Evolutionary conservation across 1,140 invertebrate genomes (phyloP), one percentile per base, ranked within the genome.

Genomic region (Agrypnia vestita): DNA sequence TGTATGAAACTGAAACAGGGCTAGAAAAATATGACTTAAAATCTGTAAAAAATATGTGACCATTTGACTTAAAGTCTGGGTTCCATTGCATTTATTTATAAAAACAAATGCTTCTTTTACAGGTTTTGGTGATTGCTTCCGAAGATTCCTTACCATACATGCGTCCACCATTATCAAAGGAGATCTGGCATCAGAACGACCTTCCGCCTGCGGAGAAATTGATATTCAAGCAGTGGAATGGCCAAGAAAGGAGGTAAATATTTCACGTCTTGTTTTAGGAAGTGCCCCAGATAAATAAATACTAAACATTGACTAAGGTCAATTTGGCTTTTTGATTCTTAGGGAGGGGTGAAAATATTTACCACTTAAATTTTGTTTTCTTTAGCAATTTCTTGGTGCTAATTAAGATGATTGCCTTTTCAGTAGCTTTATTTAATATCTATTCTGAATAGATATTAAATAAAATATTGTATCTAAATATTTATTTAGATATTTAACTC

Each of bases 141-240:
- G 97, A 98, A 90, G 85, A 86, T 44, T 90, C 93, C 84, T 90
- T 91, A 72, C 97, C 97, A 0, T 97, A 98, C 84, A 97, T 97
- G 95, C 90, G 96, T 74, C 96, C 97, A n/a, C 96, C 96, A 3
- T 89, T 98, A 43, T 97, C 96, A 0, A 98, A 98, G 88, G 96
- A 97, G 88, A 88, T 96, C 46, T 96, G 94, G 94, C 95, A 92
- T 84, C 91, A 90, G 83, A 91, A 92, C 74, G 91, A 94, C 79
- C 85, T 87, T 74, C 87, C 88, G 62, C 85, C 84, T 11, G 84
- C 88, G 4, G 87, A 92, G 44, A 90, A 92, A 72, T 91, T 97
- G 64, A 91, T 90, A 74, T 98, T 97, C 84, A 95, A 93, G 84
- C 95, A 97, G 85, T 97, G 96, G 96, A 96, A 96, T 89, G 97